phyloP scores from a whole-genome alignment of 2,113 vertebrate genomes.

The Charadrius vociferus region DNA sequence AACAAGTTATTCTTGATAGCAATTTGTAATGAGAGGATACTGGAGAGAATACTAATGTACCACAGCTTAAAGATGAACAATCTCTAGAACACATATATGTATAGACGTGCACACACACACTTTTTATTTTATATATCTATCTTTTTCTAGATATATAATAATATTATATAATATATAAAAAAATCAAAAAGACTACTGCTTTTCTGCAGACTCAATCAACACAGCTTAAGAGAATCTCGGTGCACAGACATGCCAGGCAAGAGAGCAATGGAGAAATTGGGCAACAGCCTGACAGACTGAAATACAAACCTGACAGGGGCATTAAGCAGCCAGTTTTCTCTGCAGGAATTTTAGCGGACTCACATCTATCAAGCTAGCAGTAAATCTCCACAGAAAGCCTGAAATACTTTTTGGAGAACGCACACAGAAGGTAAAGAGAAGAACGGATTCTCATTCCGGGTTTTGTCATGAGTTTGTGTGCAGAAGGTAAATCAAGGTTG shows the following conservation, averaged over 20 bases:
- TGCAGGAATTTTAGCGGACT: background rate
- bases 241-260: background rate
- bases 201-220: background rate
- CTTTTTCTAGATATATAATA: background rate
- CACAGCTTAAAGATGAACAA: background rate
- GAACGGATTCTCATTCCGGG: background rate
- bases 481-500: background rate
- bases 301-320: background rate
- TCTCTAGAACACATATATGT: background rate
- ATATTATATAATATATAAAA: background rate
- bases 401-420: background rate
- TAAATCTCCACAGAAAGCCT: background rate
- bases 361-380: background rate
- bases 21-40: background rate
- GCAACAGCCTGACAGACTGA: background rate
- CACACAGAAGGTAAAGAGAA: background rate
- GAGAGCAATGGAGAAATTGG: background rate
- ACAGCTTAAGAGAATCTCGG: background rate
- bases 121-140: background rate
- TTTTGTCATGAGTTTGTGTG: background rate
- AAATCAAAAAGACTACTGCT: background rate
- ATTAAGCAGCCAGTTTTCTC: conserved; percentile 5
- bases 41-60: background rate
- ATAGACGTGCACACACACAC: background rate
- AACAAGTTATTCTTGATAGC: background rate